Evolutionary conservation across 2,113 vertebrate genomes (phyloP).

Genomic region (Gambusia holbrooki): DNA sequence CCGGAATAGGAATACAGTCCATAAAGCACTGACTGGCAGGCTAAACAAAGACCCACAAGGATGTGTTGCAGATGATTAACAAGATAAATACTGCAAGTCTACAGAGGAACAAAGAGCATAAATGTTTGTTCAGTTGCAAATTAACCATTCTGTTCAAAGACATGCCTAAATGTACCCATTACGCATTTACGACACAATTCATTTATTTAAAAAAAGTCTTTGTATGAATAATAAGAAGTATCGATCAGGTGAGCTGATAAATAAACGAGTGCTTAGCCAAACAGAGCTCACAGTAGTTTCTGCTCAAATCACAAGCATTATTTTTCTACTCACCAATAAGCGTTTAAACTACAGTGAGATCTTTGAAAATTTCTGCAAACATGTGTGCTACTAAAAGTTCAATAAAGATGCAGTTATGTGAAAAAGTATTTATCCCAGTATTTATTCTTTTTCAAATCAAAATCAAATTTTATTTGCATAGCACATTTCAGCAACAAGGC

Average conservation of each 20-base stretch:
- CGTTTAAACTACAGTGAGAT: too few relatives aligned
- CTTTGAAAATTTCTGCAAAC: too few relatives aligned
- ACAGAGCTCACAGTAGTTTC: neutral
- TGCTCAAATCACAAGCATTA: too few relatives aligned
- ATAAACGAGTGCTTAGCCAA: neutral
- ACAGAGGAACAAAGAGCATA: slow-evolving; percentile 5
- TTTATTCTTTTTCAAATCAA: too few relatives aligned
- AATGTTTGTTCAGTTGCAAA: slow-evolving; percentile 9
- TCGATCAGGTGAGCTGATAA: neutral
- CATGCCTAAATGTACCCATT: neutral
- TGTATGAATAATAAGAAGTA: neutral
- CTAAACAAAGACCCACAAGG: slow-evolving; percentile 32
- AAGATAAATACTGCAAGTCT: slow-evolving; percentile 30
- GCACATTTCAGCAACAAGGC: too few relatives aligned
- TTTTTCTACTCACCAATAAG: too few relatives aligned
- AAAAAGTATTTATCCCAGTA: too few relatives aligned
- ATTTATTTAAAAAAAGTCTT: neutral
- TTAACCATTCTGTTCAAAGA: neutral
- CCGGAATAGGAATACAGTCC: slow-evolving; percentile 32
- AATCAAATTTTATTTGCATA: too few relatives aligned
- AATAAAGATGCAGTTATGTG: too few relatives aligned
- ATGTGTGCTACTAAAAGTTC: too few relatives aligned
- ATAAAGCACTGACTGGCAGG: slow-evolving; percentile 34
- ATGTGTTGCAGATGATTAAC: slow-evolving; percentile 33
- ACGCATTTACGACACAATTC: too few relatives aligned